phyloP scores from a whole-genome alignment of 2,888 invertebrate species.

The Scaptomyza polygonia region DNA sequence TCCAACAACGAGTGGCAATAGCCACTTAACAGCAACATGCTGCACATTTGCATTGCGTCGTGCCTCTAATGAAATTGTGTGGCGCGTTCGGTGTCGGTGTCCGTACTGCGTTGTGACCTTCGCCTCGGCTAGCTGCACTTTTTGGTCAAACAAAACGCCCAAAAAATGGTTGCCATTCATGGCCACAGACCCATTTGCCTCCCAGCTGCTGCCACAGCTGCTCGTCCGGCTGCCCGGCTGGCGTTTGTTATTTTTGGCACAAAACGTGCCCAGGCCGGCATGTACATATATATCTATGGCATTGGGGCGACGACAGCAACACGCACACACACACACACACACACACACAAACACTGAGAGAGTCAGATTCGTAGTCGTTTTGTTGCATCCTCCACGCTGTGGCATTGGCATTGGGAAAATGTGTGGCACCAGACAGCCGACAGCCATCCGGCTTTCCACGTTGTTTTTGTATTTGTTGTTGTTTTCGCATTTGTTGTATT shows the following conservation, averaged over 20 bases:
- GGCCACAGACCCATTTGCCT: slow-evolving; percentile 14
- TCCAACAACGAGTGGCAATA: slow-evolving; percentile 11
- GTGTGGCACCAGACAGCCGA: slow-evolving; percentile 69
- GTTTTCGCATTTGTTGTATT: slow-evolving; percentile 54
- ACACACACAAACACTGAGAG: no score
- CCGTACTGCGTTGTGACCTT: slow-evolving; percentile 59
- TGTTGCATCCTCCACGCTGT: slow-evolving; percentile 58
- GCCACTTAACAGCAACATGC: slow-evolving; percentile 47
- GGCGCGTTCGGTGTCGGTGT: slow-evolving; percentile 33
- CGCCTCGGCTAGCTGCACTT: slow-evolving; percentile 60
- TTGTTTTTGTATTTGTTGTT: slow-evolving; percentile 6
- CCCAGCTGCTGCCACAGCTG: slow-evolving; percentile 12
- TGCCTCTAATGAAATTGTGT: slow-evolving; percentile 72
- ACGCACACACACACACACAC: slow-evolving; percentile 18
- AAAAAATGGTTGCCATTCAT: slow-evolving; percentile 66
- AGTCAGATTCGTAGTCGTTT: slow-evolving; percentile 49
- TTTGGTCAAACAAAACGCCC: slow-evolving; percentile 70
- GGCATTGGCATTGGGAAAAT: slow-evolving; percentile 77
- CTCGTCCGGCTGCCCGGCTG: slow-evolving; percentile 29
- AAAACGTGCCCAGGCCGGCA: slow-evolving; percentile 70
- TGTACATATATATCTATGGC: slow-evolving; percentile 64
- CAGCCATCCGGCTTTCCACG: slow-evolving; percentile 12
- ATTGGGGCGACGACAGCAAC: slow-evolving; percentile 60
- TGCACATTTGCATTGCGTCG: slow-evolving; percentile 72
- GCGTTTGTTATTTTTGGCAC: slow-evolving; percentile 70